Evolutionary conservation across 2,113 vertebrate genomes (phyloP), one percentile per base, ranked within the genome.

Genomic region (Epinephelus moara): DNA sequence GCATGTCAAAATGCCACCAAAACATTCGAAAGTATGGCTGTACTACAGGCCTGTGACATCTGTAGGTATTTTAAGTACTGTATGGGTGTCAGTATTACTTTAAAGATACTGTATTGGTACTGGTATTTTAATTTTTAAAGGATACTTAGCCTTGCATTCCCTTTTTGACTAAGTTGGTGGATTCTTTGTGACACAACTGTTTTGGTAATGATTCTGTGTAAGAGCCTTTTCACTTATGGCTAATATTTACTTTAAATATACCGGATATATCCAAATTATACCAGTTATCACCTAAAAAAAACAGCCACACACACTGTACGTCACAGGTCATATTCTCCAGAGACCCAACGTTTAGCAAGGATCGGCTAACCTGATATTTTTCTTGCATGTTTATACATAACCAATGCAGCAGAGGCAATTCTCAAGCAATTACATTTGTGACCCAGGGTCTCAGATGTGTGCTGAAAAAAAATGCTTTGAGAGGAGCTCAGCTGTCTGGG

Each of bases 401-500:
- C 42, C 47, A 69, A 14, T 50, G 53, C 45, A 61, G 47, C 68
- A 14, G 18, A 53, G 40, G 12, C 30, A 13, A 27, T 25, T 85
- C 69, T 56, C 19, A 23, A 14, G 47, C 23, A 42, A 30, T 49
- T 67, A 56, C 40, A 18, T 2, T 30, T 59, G 61, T 76, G 52
- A 77, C 68, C 60, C 53, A 63, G 69, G 27, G 27, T 80, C 61
- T 81, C 66, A 73, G 67, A 79, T 78, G 64, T 30, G 55, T 27
- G 19, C 60, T 61, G 70, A 9, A 71, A 37, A 37, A 37, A 37
- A 80, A 76, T 53, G 69, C 68, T 80, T 53, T 25, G 42, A 73
- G 61, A 75, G 21, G 25, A 77, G 69, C 75, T 86, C 85, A 88
- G 74, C 74, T 89, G 72, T 88, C 75, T 85, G 82, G 56, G 25